Conservation (phyloP, 35 echinoderm and acorn worm genomes). For the Antedon bifida region DNA sequence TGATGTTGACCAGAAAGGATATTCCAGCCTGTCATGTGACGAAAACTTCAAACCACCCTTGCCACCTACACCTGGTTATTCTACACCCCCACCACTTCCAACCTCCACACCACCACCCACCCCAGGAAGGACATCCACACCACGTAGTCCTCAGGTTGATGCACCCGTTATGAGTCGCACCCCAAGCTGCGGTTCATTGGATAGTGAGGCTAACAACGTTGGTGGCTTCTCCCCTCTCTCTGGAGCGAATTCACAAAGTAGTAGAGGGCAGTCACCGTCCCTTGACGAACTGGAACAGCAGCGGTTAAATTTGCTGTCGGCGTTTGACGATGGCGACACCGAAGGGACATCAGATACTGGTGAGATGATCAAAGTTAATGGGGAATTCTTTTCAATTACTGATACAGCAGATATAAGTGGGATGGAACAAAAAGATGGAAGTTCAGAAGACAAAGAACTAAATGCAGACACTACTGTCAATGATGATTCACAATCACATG, state of each 20-base stretch:
- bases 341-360: not conserved
- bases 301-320: conserved; percentile 13
- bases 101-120: conserved; percentile 45
- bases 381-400: not conserved
- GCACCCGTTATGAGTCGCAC: not conserved
- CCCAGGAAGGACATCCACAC: conserved; percentile 13
- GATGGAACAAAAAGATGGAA: not conserved
- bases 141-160: not conserved
- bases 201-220: not conserved
- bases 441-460: not conserved
- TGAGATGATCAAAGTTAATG: not conserved
- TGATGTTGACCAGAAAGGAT: too few species aligned
- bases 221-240: conserved; percentile 1
- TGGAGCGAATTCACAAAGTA: not conserved
- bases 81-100: conserved; percentile 39
- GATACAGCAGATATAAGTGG: not conserved
- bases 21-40: too few species aligned
- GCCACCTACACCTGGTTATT: conserved; percentile 34
- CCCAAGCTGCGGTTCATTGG: not conserved
- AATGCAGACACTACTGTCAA: not conserved
- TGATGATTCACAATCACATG: not conserved
- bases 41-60: conserved; percentile 13
- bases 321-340: conserved; percentile 14
- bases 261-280: not conserved
- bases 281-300: conserved; percentile 37